Conservation (phyloP, 2,113 vertebrate species). For the Zosterops borbonicus region DNA sequence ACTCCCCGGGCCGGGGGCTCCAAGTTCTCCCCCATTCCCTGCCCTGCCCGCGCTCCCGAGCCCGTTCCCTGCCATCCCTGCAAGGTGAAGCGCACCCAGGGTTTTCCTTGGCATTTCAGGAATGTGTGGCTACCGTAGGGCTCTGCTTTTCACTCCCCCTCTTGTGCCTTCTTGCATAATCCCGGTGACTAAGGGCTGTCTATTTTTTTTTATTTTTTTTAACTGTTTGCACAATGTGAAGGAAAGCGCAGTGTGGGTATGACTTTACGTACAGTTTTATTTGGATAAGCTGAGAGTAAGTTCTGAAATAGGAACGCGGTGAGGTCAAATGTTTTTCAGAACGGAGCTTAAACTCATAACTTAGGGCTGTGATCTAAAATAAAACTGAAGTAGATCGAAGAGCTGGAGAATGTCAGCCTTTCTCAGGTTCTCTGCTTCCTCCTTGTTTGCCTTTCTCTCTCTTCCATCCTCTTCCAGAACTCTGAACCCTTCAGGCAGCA, state of each 20-base stretch:
- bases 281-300: not conserved
- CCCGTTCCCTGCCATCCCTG: not conserved
- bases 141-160: not conserved
- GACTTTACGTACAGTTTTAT: not conserved
- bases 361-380: not conserved
- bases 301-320: not conserved
- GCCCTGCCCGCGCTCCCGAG: not conserved
- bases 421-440: not conserved
- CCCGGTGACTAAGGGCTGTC: not conserved
- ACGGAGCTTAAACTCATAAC: not conserved
- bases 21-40: too few species aligned
- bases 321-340: not conserved
- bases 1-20: not conserved
- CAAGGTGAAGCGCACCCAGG: not conserved
- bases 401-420: not conserved
- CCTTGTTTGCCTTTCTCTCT: not conserved
- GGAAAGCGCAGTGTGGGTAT: not conserved
- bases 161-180: slow-evolving; percentile 42
- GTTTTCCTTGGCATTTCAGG: slow-evolving; percentile 13
- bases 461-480: not conserved
- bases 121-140: slow-evolving; percentile 10
- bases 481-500: not conserved
- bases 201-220: not conserved
- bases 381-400: not conserved
- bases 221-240: not conserved